phyloP scores from a whole-genome alignment of 1,140 invertebrate species.

The Elysia chlorotica region DNA sequence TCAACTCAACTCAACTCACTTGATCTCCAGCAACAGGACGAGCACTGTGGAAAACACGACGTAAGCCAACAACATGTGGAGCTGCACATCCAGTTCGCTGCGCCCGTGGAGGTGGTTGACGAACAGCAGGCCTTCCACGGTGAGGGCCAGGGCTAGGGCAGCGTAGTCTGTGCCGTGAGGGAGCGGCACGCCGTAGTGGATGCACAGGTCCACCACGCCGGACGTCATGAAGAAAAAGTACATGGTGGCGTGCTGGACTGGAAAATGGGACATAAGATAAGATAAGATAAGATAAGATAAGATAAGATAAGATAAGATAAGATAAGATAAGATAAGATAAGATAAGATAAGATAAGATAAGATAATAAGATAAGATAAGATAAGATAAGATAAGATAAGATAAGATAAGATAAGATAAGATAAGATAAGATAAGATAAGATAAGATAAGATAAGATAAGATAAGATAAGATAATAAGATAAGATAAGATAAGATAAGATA shows the following conservation, averaged over 20 bases:
- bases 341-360: background rate
- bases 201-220: constrained; percentile 61
- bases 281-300: background rate
- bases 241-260: constrained; percentile 67
- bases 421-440: background rate
- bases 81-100: constrained; percentile 61
- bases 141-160: constrained; percentile 56
- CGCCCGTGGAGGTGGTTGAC: constrained; percentile 65
- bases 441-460: background rate
- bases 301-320: background rate
- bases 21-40: constrained; percentile 53
- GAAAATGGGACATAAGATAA: background rate
- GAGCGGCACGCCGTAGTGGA: constrained; percentile 56
- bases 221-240: constrained; percentile 65
- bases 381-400: background rate
- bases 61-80: constrained; percentile 65
- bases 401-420: background rate
- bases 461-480: background rate
- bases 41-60: constrained; percentile 51
- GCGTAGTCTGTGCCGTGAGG: constrained; percentile 62
- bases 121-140: constrained; percentile 64
- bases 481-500: background rate
- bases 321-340: background rate
- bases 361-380: background rate
- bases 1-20: too few relatives aligned